These are phyloP conservation scores for Apodemia duryi DNA, from an alignment of 2,888 invertebrate genomes.

Conservation along the genomic window DNA sequence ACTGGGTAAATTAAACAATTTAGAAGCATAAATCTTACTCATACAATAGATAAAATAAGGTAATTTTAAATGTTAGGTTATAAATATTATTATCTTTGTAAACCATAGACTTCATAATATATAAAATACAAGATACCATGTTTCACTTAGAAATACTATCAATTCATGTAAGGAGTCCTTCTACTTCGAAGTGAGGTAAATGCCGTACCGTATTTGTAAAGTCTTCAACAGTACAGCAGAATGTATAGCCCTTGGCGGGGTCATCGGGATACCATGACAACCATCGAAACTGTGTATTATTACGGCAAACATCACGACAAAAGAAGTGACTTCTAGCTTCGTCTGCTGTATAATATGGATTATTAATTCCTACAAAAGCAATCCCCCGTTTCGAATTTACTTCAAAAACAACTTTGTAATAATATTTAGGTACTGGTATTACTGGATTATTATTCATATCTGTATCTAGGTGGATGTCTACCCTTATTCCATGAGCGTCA, in stretches of 20 bases:
- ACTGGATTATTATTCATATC: constrained; percentile 59
- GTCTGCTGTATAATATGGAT: constrained; percentile 67
- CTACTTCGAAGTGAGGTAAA: constrained; percentile 74
- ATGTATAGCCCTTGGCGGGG: constrained; percentile 73
- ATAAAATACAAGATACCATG: not conserved
- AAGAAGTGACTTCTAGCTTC: constrained; percentile 58
- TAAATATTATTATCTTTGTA: no score
- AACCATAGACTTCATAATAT: not conserved
- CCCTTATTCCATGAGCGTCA: constrained; percentile 51
- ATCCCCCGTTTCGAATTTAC: constrained; percentile 63
- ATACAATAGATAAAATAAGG: no score
- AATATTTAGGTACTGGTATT: constrained; percentile 67
- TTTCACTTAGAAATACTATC: not conserved
- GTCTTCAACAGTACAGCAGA: constrained; percentile 80
- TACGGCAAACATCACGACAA: constrained; percentile 68
- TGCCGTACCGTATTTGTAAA: constrained; percentile 68
- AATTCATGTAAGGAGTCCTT: constrained; percentile 46
- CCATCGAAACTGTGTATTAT: constrained; percentile 76
- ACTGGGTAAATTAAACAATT: no score
- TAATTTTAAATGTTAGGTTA: no score
- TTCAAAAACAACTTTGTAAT: constrained; percentile 78
- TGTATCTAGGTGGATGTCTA: constrained; percentile 57
- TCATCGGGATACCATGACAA: constrained; percentile 75
- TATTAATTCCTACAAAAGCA: constrained; percentile 82
- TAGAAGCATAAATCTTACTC: no score